Base-by-base conservation (phyloP, 2,888 invertebrate genomes). In the Halictus quadricinctus region DNA sequence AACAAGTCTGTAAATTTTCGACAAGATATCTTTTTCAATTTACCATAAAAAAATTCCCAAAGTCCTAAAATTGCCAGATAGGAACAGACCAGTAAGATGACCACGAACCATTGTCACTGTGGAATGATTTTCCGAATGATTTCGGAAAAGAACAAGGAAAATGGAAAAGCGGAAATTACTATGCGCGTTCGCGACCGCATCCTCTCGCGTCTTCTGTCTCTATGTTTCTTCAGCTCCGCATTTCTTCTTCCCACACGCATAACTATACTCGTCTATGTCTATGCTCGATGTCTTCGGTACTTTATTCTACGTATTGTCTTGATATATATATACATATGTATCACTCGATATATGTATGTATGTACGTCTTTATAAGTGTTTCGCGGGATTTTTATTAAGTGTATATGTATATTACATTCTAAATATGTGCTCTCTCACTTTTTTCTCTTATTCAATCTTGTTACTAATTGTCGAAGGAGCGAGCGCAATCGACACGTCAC, bases 391-490 rank as follows among this genome's bases (percentile, higher is more conserved):
- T 83, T 76, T 81, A 18, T 69, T 41, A 69, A 82, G 58, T 81
- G n/a, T n/a, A 64, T 83, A 36, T 73, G 79, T 89, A 77, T 50
- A 77, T 66, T 69, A 36, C 18, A 41, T 69, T 41, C 79, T 60
- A 72, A 81, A 69, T 29, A 72, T 87, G 81, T 82, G 79, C 82
- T 79, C 82, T 79, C 82, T 79, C 48, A 60, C 77, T 82, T 69
- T 81, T 54, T 72, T 46, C 58, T 78, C 80, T 60, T 79, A 15
- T 87, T 78, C 81, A 79, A 88, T 66, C 36, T 80, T 78, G 77
- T 85, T 79, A 41, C 70, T 83, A 36, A 36, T 36, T 85, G 88
- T 87, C 90, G 81, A 88, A 90, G 88, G 88, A 86, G 83, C 86
- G 86, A 60, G 85, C 83, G 89, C 87, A 88, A 89, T 78, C 69